phyloP scores from a whole-genome alignment of 2,113 vertebrate species.

The Ictalurus furcatus region DNA sequence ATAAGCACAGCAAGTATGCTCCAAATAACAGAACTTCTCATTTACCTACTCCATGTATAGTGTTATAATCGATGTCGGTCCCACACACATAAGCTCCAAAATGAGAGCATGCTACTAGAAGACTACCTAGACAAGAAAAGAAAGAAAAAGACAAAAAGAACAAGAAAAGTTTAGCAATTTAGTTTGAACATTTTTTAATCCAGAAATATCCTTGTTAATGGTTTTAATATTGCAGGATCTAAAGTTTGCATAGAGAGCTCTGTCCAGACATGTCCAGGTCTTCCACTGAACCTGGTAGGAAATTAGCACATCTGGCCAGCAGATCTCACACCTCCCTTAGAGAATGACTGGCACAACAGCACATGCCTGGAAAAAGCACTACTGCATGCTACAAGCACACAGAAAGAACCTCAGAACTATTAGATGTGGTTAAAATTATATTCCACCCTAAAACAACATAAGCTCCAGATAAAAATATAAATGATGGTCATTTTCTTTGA shows the following conservation, averaged over 20 bases:
- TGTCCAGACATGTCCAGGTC: conserved; percentile 21
- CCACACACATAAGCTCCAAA: conserved; percentile 95
- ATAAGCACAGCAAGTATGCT: neutral
- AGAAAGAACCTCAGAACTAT: neutral
- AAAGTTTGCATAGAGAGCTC: conserved; percentile 6
- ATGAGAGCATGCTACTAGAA: conserved; percentile 92
- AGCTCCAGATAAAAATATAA: neutral
- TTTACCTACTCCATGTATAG: conserved; percentile 90
- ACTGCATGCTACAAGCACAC: conserved; percentile 37
- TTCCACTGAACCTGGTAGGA: conserved; percentile 31
- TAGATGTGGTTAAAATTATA: conserved; percentile 1
- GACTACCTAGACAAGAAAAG: conserved; percentile 78
- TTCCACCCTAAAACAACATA: conserved; percentile 1
- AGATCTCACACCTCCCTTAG: conserved; percentile 49
- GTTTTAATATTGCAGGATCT: conserved; percentile 16
- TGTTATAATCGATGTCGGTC: conserved; percentile 96
- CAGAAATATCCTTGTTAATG: neutral
- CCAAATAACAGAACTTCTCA: neutral
- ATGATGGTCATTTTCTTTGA: neutral
- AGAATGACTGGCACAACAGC: conserved; percentile 23
- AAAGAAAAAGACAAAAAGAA: neutral
- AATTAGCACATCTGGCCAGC: conserved; percentile 56
- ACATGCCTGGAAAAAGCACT: conserved; percentile 30
- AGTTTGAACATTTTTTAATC: neutral
- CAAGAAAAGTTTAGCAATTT: neutral